Base-by-base conservation (phyloP, 2,888 invertebrate genomes). In the Hetaerina titia region DNA sequence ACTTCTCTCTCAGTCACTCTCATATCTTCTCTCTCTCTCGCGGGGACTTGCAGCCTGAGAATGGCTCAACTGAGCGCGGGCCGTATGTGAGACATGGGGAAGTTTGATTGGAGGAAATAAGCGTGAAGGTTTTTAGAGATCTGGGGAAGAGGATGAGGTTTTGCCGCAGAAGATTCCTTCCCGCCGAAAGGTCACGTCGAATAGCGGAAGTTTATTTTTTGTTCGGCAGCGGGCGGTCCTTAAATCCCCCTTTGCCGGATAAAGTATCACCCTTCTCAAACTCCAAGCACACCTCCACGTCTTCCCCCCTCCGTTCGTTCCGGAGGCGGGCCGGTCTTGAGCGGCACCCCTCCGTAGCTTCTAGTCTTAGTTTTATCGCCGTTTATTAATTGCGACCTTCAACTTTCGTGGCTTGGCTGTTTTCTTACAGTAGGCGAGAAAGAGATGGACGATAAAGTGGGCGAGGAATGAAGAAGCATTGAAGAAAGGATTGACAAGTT, bases 131-230 rank as follows among this genome's bases (percentile, higher is more conserved):
- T 22, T 22, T 8, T 45, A 45, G 45, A 45, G 22, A 56, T 1
- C 45, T 19, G 56, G 45, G 88, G 17, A 8, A 6, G 19, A 25
- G 22, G 60, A 25, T 60, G 64, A 63, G 90, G 90, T 22, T 31
- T 64, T 31, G 90, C 58, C 63, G 81, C 31, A 81, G 22, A 90
- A 90, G 64, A 64, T 90, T 63, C 64, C 19, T n/a, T 63, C 90
- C 8, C 90, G 64, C 90, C 64, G 45, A 90, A 90, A 90, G 90
- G 90, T 90, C 90, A 64, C 63, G 90, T 64, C 64, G 64, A n/a
- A 45, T 9, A 19, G 64, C 90, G 90, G 64, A 45, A 64, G 6
- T 64, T 90, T 90, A 45, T 56, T 45, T 64, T 63, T 64, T 45
- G 45, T 45, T 57, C 57, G 45, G 63, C 64, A 25, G 13, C 25